These are phyloP conservation scores for Spodoptera picta DNA, from an alignment of 2,888 invertebrate species.

Conservation along the genomic window DNA sequence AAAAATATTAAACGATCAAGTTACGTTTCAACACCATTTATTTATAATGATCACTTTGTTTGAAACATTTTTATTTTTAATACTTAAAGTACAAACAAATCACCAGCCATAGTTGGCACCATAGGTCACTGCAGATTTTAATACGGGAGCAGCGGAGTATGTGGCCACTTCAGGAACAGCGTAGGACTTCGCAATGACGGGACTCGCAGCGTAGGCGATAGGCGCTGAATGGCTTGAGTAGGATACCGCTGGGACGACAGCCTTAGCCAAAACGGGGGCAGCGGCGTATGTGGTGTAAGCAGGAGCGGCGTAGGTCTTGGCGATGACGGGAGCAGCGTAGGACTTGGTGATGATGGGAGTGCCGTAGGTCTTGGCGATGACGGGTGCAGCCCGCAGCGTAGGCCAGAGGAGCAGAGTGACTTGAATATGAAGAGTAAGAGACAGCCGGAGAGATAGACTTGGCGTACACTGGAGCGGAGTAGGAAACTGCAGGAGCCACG, in stretches of 20 bases:
- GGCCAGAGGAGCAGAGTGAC: conserved; percentile 66
- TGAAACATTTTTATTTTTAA: no score
- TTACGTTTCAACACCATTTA: no score
- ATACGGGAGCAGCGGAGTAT: conserved; percentile 67
- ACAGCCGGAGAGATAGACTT: conserved; percentile 59
- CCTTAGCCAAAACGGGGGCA: conserved; percentile 75
- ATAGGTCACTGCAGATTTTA: conserved; percentile 36
- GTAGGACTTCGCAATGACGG: conserved; percentile 81
- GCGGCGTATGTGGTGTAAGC: conserved; percentile 71
- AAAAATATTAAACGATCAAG: no score
- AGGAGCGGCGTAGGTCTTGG: conserved; percentile 40
- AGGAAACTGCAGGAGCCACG: conserved; percentile 73
- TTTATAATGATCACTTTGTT: no score
- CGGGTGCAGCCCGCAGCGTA: conserved; percentile 60
- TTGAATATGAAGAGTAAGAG: conserved; percentile 72
- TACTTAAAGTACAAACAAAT: conserved; percentile 30
- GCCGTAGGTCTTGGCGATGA: conserved; percentile 8
- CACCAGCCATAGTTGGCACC: conserved; percentile 83
- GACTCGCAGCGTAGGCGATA: conserved; percentile 76
- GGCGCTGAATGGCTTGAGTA: conserved; percentile 65
- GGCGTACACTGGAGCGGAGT: conserved; percentile 78
- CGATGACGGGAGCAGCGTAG: conserved; percentile 17
- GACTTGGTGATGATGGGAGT: conserved; percentile 6
- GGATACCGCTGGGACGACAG: conserved; percentile 45
- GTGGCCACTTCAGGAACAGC: conserved; percentile 57